Base-by-base conservation (phyloP, 1,140 invertebrate species). In the Reticulitermes speratus region DNA sequence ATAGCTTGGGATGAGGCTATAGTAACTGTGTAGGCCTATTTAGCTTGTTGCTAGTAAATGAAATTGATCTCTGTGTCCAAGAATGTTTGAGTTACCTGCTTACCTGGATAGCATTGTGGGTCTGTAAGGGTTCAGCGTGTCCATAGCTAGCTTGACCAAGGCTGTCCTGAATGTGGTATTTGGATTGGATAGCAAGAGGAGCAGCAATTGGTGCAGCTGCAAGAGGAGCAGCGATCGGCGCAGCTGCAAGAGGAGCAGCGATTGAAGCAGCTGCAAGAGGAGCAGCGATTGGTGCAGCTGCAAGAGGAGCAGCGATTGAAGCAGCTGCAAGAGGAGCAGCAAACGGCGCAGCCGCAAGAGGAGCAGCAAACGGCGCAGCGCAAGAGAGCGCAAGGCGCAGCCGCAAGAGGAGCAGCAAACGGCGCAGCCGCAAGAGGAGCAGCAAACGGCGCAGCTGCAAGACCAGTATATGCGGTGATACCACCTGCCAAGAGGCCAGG, bases 121-220 rank as follows among this genome's bases (percentile, higher is more conserved):
- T 89, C 88, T 93, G 93, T 90, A 91, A 91, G 65, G 92, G 91
- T 89, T 93, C 92, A 87, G 91, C 90, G 87, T 93, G 92, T 87
- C 93, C 93, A 90, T 93, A 93, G 88, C 91, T 89, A 87, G 92
- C 92, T 88, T 92, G 92, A 52, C 93, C 93, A n/a, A 92, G 90
- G 87, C 91, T 89, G 89, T 94, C 93, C 88, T 93, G 90, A 87
- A 92, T 91, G 89, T 93, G 93, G 91, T 93, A 93, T 55, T 87
- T 82, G 83, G 82, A 48, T 19, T 85, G 75, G 38, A 32, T 44
- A 55, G 81, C 75, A 19, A 45, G n/a, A 14, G 48, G 44, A 44
- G 32, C 82, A 52, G n/a, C 82, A 19, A 44, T 81, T n/a, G 75
- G 2, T 8, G 44, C 21, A 75, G 69, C 86, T 21, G 86, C 44